Evolutionary conservation across 37 sponge, comb jelly and placozoan species (phyloP), one percentile per base, ranked within the genome.

Genomic region (Corticium candelabrum): DNA sequence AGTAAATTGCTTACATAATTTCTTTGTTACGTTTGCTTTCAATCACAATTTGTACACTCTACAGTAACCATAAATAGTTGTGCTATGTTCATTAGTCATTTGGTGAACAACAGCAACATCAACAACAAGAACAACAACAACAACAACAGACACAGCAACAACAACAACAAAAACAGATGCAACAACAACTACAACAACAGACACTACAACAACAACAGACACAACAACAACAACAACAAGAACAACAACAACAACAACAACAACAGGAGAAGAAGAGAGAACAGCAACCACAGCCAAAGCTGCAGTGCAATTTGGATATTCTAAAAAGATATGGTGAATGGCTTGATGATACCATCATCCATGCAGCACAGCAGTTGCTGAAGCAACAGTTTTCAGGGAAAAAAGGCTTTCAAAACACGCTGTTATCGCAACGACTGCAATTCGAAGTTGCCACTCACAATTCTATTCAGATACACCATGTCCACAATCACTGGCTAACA

Each of bases 41-140:
- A n/a, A n/a, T n/a, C n/a, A n/a, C n/a, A n/a, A n/a, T n/a, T n/a
- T n/a, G n/a, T n/a, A n/a, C n/a, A n/a, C n/a, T n/a, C n/a, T n/a
- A n/a, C n/a, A n/a, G n/a, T n/a, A n/a, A n/a, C n/a, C n/a, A n/a
- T n/a, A n/a, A n/a, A n/a, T n/a, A n/a, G n/a, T n/a, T n/a, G n/a
- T n/a, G n/a, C n/a, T n/a, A n/a, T n/a, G n/a, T n/a, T n/a, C n/a
- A n/a, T n/a, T n/a, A n/a, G n/a, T n/a, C n/a, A n/a, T n/a, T n/a
- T n/a, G n/a, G n/a, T n/a, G n/a, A 50, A 50, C 62, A 50, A 50
- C 62, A 50, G 21, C 62, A 50, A 50, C 62, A 50, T 11, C 62
- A 50, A 50, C 62, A 50, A 50, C 62, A 50, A 50, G 15, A 50
- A 50, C 62, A 50, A 50, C 62, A 50, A 50, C 62, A 50, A 50